Percentiles rank a stretch among this genome's conserved stretches.
Conservation (phyloP, 2,113 vertebrate species). For the Rhinolophus sinicus region DNA sequence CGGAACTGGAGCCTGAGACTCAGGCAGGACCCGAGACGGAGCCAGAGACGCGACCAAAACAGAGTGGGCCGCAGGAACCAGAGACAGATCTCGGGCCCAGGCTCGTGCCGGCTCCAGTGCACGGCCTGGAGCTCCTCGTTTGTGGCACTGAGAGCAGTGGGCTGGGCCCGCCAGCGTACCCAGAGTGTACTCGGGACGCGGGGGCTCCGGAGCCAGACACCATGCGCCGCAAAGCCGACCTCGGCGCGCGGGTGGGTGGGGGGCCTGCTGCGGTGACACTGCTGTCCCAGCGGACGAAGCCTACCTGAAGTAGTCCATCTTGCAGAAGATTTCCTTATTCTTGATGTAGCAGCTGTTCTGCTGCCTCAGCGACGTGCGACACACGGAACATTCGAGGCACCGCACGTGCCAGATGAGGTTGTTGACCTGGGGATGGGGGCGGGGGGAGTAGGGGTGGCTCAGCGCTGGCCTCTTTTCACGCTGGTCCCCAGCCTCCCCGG, state of each 20-base stretch:
- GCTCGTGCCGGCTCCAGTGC: neutral
- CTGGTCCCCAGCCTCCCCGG: neutral
- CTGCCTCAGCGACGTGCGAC: slow-evolving; percentile 92
- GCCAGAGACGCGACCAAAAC: neutral
- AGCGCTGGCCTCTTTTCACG: neutral
- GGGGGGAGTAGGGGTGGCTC: slow-evolving; percentile 54
- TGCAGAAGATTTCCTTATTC: slow-evolving; percentile 97
- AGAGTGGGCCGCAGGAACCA: neutral
- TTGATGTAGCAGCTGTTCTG: slow-evolving; percentile 97
- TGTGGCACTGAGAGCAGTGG: neutral
- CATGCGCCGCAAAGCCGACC: neutral
- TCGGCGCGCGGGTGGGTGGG: neutral
- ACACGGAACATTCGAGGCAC: slow-evolving; percentile 95
- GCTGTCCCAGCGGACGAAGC: slow-evolving; percentile 39
- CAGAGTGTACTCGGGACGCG: rapidly evolving
- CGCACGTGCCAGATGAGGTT: slow-evolving; percentile 96
- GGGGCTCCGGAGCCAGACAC: neutral
- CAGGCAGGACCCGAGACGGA: neutral
- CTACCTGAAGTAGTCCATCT: slow-evolving; percentile 97
- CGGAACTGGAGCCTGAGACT: slow-evolving; percentile 23
- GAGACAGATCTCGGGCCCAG: neutral
- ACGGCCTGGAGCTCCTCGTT: neutral
- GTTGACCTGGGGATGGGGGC: slow-evolving; percentile 92
- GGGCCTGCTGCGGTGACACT: neutral
- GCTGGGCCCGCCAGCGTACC: neutral